Evolutionary conservation across 2,888 invertebrate genomes (phyloP).

Genomic region (Tineola bisselliella): DNA sequence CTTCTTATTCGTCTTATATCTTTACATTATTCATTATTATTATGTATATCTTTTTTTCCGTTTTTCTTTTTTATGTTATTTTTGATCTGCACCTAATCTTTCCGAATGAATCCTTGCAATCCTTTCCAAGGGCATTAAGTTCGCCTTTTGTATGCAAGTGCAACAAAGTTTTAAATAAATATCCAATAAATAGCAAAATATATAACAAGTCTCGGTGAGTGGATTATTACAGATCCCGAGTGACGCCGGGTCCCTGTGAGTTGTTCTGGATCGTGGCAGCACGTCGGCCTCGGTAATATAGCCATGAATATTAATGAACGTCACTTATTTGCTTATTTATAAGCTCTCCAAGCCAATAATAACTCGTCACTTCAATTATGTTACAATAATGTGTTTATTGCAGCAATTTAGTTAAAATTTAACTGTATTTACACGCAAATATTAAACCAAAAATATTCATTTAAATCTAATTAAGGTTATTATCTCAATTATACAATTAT

Average conservation of each 20-base stretch:
- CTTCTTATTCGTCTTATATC: too few species aligned
- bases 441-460: not conserved
- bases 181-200: not conserved
- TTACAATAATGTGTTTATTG: conserved; percentile 12
- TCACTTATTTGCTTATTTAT: conserved; percentile 57
- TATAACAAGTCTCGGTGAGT: not conserved
- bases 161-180: too few species aligned
- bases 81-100: too few species aligned
- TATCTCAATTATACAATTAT: too few species aligned
- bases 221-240: not conserved
- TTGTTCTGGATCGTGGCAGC: not conserved
- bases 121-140: too few species aligned
- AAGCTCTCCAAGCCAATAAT: conserved; percentile 36
- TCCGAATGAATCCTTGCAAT: too few species aligned
- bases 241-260: not conserved
- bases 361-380: conserved; percentile 11
- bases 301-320: conserved; percentile 52
- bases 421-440: not conserved
- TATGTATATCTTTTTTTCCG: too few species aligned
- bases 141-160: too few species aligned
- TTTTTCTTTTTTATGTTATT: too few species aligned
- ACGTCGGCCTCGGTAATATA: conserved; percentile 29
- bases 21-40: too few species aligned
- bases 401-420: not conserved
- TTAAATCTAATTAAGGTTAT: not conserved